These are phyloP conservation scores for Xestia c-nigrum DNA, from an alignment of 2,888 invertebrate genomes.

Conservation along the genomic window DNA sequence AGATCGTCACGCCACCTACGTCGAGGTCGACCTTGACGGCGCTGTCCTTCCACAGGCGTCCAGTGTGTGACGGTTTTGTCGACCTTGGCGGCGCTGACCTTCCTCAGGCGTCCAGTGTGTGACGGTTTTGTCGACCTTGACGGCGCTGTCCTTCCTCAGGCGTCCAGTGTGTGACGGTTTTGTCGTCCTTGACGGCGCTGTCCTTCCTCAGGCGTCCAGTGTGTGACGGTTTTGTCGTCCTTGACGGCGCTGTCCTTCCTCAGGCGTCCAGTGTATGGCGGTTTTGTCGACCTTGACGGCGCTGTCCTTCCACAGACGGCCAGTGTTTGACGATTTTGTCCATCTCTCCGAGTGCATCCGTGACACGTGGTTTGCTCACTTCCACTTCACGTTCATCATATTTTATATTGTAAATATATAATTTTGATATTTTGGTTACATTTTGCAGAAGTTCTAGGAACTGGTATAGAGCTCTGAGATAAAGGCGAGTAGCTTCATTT, in stretches of 20 bases:
- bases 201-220: neutral
- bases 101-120: neutral
- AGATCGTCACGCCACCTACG: neutral
- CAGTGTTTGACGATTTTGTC: neutral
- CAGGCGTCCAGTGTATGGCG: neutral
- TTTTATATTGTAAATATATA: neutral
- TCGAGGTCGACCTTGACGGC: neutral
- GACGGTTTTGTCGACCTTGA: neutral
- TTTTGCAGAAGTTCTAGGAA: neutral
- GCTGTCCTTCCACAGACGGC: too few relatives aligned
- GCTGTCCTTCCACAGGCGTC: neutral
- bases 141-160: neutral
- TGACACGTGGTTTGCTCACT: too few relatives aligned
- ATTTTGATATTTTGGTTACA: neutral
- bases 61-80: neutral
- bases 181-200: neutral
- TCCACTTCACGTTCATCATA: too few relatives aligned
- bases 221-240: neutral
- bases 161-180: neutral
- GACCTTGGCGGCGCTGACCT: neutral
- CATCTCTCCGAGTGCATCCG: too few relatives aligned
- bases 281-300: too few relatives aligned
- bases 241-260: too few relatives aligned
- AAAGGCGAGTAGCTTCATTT: neutral
- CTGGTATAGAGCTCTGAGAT: neutral